Evolutionary conservation across 2,113 vertebrate species (phyloP), one percentile per base, ranked within the genome.

Genomic region (Ranitomeya imitator): DNA sequence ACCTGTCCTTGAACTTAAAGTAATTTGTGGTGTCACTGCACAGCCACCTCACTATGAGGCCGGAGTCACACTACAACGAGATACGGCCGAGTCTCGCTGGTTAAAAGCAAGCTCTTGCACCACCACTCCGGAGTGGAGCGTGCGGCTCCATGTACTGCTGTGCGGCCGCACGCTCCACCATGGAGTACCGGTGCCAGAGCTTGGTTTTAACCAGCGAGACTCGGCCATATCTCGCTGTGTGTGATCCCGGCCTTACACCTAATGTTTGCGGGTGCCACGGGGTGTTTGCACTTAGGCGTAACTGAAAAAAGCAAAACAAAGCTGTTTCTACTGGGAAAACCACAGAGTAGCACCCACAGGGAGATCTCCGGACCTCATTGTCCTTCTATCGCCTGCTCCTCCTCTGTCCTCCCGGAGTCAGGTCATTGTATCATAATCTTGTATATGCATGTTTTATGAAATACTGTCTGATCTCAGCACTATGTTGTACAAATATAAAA

Each of bases 401-500:
- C 45, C 16, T 55, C n/a, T 88, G 54, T 59, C 86, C 19, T 8
- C 26, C 16, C 37, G 82, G n/a, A 69, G 73, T 61, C 61, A 52
- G 82, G 81, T 19, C 86, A 89, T 74, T 87, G 88, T 90, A 91
- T 90, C 90, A 88, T 81, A 88, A 86, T 90, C 84, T 90, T 91
- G 90, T 91, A 91, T 93, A 92, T 93, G 93, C 94, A 95, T 95
- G 94, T 90, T 92, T 92, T 91, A 90, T 91, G 91, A 57, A 89
- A 89, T 85, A 67, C 71, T 78, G 83, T 89, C 87, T 65, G 73
- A 89, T 89, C 87, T 89, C 71, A 85, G 82, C 87, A 90, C 89
- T 77, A 90, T 92, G 92, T 93, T 94, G 94, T 94, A 94, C 94
- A 87, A 76, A 94, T 96, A 95, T 94, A 89, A 91, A 94, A 93